Percentiles rank a stretch among this genome's conserved stretches.
These are phyloP conservation scores for Morone chrysops DNA, from an alignment of 2,113 vertebrate species.

Conservation along the genomic window DNA sequence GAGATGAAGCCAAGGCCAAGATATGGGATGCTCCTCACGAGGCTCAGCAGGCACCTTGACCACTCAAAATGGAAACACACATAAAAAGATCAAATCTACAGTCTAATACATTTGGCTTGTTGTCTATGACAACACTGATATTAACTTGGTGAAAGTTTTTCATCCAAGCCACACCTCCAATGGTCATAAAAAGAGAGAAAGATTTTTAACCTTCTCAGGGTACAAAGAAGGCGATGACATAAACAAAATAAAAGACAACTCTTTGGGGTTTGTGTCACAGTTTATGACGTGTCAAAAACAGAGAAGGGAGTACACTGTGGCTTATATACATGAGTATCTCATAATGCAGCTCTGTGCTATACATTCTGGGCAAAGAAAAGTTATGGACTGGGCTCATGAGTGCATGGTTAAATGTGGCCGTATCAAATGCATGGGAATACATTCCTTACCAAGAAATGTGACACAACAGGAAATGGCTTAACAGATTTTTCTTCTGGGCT, in stretches of 20 bases:
- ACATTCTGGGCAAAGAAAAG: conserved; percentile 73
- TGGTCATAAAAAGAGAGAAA: conserved; percentile 26
- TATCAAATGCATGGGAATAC: conserved; percentile 84
- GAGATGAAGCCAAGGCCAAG: conserved; percentile 34
- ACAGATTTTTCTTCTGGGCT: conserved; percentile 80
- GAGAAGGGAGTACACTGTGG: conserved; percentile 60
- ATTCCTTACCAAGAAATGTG: conserved; percentile 86
- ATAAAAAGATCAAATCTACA: conserved; percentile 23
- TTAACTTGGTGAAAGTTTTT: neutral
- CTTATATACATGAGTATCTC: conserved; percentile 69
- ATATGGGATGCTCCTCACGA: conserved; percentile 36
- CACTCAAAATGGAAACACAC: conserved; percentile 4
- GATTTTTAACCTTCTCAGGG: conserved; percentile 42
- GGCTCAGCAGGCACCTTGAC: conserved; percentile 25
- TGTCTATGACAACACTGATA: conserved; percentile 1
- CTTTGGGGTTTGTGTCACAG: conserved; percentile 66
- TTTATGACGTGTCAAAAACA: conserved; percentile 78
- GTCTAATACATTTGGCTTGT: conserved; percentile 10
- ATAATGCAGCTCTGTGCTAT: conserved; percentile 71
- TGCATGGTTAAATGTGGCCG: conserved; percentile 76
- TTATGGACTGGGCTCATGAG: conserved; percentile 75
- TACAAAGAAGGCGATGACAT: conserved; percentile 50
- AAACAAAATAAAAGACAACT: conserved; percentile 62
- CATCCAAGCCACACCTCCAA: neutral
- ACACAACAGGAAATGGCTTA: conserved; percentile 90